phyloP scores from a whole-genome alignment of 1,140 invertebrate species.

The Scaptomyza hsui region DNA sequence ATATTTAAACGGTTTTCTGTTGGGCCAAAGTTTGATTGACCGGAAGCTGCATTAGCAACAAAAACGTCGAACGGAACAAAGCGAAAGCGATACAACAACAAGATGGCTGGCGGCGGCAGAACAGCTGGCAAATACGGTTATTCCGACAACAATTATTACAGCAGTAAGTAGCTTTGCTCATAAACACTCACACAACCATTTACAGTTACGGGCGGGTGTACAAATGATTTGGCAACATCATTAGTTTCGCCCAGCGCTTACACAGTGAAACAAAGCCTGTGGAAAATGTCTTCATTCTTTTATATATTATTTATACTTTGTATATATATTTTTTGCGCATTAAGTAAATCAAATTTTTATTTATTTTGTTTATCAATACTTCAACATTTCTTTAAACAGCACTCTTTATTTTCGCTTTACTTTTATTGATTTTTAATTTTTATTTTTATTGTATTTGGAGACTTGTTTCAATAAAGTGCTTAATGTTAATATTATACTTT shows the following conservation, averaged over 20 bases:
- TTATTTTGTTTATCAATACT: too few relatives aligned
- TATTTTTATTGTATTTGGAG: background rate
- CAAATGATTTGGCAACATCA: constrained; percentile 24
- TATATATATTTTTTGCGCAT: too few relatives aligned
- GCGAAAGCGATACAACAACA: constrained; percentile 46
- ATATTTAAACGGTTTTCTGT: constrained; percentile 42
- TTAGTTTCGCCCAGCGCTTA: constrained; percentile 9
- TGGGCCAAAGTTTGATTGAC: constrained; percentile 29
- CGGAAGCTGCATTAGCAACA: constrained; percentile 44
- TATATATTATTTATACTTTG: too few relatives aligned
- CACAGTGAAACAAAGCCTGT: constrained; percentile 7
- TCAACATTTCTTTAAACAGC: too few relatives aligned
- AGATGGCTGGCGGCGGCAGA: constrained; percentile 80
- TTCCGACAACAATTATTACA: constrained; percentile 82
- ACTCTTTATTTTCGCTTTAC: too few relatives aligned
- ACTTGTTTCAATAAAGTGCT: background rate
- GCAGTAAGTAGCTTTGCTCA: constrained; percentile 60
- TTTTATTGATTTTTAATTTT: background rate
- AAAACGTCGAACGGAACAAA: constrained; percentile 42
- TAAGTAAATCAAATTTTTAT: too few relatives aligned
- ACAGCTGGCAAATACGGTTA: constrained; percentile 83
- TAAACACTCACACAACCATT: background rate
- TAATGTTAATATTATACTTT: background rate
- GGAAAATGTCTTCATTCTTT: too few relatives aligned
- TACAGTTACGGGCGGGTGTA: constrained; percentile 10